phyloP scores from a whole-genome alignment of 1,140 invertebrate species.

The Drosophila lacertosa region DNA sequence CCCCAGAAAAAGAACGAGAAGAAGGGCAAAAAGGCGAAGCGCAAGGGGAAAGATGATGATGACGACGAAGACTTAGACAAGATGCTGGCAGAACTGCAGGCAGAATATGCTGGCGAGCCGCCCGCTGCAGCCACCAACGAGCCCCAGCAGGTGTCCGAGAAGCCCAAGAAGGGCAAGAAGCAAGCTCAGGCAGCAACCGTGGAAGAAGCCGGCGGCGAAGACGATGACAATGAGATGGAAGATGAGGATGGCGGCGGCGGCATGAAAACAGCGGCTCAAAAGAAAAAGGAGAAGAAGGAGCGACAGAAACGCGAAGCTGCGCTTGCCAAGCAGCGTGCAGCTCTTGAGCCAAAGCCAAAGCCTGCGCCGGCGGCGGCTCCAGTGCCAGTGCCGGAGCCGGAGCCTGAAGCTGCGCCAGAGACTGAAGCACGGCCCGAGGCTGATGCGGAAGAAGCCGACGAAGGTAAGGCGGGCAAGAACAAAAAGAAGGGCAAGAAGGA shows the following conservation, averaged over 20 bases:
- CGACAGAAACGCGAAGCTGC: constrained; percentile 89
- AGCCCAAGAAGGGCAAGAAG: constrained; percentile 85
- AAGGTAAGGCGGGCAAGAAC: constrained; percentile 84
- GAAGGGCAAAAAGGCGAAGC: constrained; percentile 89
- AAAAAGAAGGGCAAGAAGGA: constrained; percentile 86
- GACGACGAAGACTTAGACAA: constrained; percentile 91
- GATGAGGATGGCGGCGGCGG: constrained; percentile 87
- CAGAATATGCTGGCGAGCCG: constrained; percentile 89
- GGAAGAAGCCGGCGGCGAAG: constrained; percentile 80
- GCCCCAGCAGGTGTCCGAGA: constrained; percentile 83
- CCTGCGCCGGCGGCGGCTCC: constrained; percentile 52
- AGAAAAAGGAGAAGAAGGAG: constrained; percentile 95
- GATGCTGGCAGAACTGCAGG: constrained; percentile 91
- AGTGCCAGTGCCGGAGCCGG: constrained; percentile 66
- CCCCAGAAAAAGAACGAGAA: constrained; percentile 86
- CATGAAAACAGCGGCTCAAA: constrained; percentile 92
- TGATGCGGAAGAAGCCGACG: constrained; percentile 83
- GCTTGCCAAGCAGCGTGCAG: constrained; percentile 84
- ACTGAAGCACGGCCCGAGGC: constrained; percentile 83
- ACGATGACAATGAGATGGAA: constrained; percentile 85
- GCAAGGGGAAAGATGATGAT: constrained; percentile 90
- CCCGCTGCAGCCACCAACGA: constrained; percentile 40
- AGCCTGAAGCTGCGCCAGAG: constrained; percentile 81
- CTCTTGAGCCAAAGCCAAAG: constrained; percentile 85
- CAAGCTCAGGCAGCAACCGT: constrained; percentile 72